Evolutionary conservation across 2,113 vertebrate genomes (phyloP).

Genomic region (Meleagris gallopavo): DNA sequence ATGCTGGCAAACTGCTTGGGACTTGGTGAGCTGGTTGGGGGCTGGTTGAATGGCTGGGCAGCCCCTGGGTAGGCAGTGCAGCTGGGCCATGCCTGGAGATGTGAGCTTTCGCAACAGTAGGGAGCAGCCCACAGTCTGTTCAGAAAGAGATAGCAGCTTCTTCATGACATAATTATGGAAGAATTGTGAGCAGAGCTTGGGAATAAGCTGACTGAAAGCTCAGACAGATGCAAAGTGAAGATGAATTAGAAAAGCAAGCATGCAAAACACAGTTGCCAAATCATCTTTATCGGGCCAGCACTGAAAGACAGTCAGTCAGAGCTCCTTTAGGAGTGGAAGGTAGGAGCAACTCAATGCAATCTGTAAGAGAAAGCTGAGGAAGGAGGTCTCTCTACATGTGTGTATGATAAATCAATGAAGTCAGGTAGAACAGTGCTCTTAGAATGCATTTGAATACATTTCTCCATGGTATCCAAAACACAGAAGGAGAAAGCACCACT

Average conservation of each 20-base stretch:
- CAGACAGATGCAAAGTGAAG: neutral
- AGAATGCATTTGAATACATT: neutral
- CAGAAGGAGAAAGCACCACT: neutral
- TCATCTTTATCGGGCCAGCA: neutral
- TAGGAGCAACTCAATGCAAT: neutral
- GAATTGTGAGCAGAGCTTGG: neutral
- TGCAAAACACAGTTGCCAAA: neutral
- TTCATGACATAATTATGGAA: neutral
- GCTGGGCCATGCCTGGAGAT: too few relatives aligned
- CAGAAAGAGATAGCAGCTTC: rapidly evolving
- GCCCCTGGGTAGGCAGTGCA: rapidly evolving
- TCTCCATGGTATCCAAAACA: neutral
- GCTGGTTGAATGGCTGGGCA: too few relatives aligned
- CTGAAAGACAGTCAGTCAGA: neutral
- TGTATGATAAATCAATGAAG: neutral
- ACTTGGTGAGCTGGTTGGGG: too few relatives aligned
- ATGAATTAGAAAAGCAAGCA: neutral
- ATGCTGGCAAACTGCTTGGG: too few relatives aligned
- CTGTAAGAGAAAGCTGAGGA: neutral
- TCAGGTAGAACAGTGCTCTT: neutral
- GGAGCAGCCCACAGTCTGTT: neutral
- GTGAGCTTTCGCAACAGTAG: neutral
- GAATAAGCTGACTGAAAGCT: neutral
- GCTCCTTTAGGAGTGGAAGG: neutral
- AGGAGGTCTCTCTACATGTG: rapidly evolving